Evolutionary conservation across 92 coral and sea anemone species (phyloP).

Genomic region (Virgularia gustaviana): DNA sequence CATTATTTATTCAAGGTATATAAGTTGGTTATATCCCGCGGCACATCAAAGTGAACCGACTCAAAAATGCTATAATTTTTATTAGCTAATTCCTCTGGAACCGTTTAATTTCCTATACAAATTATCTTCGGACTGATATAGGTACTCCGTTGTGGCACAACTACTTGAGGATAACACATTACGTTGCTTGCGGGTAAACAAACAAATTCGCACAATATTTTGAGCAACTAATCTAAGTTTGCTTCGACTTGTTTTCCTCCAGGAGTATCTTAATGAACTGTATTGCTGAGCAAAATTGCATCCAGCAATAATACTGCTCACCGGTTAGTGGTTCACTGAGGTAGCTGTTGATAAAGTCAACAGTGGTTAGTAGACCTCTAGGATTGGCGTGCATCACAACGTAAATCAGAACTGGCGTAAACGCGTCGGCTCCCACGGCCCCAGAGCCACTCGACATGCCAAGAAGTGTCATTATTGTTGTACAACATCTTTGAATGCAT

Average conservation of each 20-base stretch:
- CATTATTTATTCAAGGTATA: too few species aligned
- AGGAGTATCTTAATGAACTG: constrained; percentile 71
- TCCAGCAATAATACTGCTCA: constrained; percentile 96
- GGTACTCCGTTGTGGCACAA: too few species aligned
- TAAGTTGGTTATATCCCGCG: too few species aligned
- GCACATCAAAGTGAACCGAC: too few species aligned
- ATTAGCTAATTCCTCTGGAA: neutral
- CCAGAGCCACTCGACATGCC: constrained; percentile 83
- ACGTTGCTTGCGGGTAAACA: too few species aligned
- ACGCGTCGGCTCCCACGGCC: constrained; percentile 96
- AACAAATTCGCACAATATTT: neutral
- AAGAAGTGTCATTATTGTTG: constrained; percentile 87
- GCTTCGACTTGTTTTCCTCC: constrained; percentile 16
- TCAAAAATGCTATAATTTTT: too few species aligned
- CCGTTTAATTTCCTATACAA: neutral
- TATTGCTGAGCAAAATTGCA: constrained; percentile 95
- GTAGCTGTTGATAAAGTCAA: constrained; percentile 80
- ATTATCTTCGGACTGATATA: too few species aligned
- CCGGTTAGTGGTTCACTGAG: constrained; percentile 78
- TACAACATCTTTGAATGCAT: constrained; percentile 96
- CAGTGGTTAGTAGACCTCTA: constrained; percentile 85
- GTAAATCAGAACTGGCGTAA: constrained; percentile 83
- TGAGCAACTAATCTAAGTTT: neutral
- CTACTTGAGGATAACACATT: too few species aligned
- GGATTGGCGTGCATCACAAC: constrained; percentile 96